phyloP scores from a whole-genome alignment of 92 coral and sea anemone species.

The Actinostola sp. region DNA sequence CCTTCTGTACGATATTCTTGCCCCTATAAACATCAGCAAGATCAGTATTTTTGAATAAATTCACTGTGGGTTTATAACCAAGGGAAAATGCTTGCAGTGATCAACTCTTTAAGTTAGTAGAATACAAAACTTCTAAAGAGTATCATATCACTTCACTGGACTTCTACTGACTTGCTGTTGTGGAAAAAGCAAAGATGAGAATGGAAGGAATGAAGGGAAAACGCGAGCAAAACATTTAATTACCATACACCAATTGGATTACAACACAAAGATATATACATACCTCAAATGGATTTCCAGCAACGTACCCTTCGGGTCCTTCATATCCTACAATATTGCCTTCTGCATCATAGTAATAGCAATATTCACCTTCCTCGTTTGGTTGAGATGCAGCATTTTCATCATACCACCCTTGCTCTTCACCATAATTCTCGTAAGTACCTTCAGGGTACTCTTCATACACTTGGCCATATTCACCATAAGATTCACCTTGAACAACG shows the following conservation, averaged over 20 bases:
- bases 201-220: too few species aligned
- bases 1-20: slow-evolving; percentile 6
- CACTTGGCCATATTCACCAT: background rate
- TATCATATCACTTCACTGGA: too few species aligned
- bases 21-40: background rate
- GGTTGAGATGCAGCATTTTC: slow-evolving; percentile 35
- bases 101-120: too few species aligned
- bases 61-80: too few species aligned
- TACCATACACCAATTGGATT: too few species aligned
- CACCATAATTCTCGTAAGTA: slow-evolving; percentile 10
- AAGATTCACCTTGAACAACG: background rate
- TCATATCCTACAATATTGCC: slow-evolving; percentile 46
- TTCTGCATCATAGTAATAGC: slow-evolving; percentile 37
- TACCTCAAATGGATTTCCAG: slow-evolving; percentile 48
- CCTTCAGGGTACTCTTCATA: slow-evolving; percentile 14
- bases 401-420: slow-evolving; percentile 53
- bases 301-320: slow-evolving; percentile 54
- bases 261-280: background rate
- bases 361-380: slow-evolving; percentile 30
- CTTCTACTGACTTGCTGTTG: too few species aligned
- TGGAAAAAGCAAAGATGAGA: too few species aligned
- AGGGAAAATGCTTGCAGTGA: too few species aligned
- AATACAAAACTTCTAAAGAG: too few species aligned
- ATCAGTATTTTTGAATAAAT: background rate
- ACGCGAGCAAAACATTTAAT: too few species aligned